A percentile compares a stretch with the other conserved stretches of the same genome.
Evolutionary conservation across 2,888 invertebrate species (phyloP).

Genomic region (Tachina lurida): DNA sequence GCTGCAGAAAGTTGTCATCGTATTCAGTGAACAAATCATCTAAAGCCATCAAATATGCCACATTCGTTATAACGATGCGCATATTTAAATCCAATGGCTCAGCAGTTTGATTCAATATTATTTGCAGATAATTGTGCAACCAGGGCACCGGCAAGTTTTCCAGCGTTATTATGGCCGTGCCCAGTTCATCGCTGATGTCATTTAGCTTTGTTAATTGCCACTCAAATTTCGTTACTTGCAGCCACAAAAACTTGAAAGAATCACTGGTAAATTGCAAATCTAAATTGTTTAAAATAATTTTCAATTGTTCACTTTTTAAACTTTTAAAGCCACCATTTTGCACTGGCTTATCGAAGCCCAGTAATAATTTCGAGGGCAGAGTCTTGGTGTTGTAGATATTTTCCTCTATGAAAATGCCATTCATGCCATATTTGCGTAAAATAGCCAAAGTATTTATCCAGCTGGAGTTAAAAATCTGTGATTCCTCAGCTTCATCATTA

Average conservation of each 20-base stretch:
- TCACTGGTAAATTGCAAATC: slow-evolving; percentile 1
- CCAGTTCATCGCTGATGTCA: slow-evolving; percentile 63
- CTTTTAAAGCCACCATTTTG: slow-evolving; percentile 68
- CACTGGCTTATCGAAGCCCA: slow-evolving; percentile 72
- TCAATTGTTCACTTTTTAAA: slow-evolving; percentile 55
- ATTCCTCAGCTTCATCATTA: not conserved
- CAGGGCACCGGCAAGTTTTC: slow-evolving; percentile 61
- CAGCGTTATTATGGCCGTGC: slow-evolving; percentile 42
- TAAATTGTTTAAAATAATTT: slow-evolving; percentile 51
- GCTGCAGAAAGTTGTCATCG: slow-evolving; percentile 65
- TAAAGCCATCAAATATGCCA: slow-evolving; percentile 68
- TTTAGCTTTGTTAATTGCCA: slow-evolving; percentile 61
- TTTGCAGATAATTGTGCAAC: slow-evolving; percentile 63
- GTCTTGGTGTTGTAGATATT: slow-evolving; percentile 63
- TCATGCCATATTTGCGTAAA: slow-evolving; percentile 72
- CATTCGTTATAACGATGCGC: slow-evolving; percentile 68
- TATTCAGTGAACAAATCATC: slow-evolving; percentile 64
- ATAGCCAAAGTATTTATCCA: slow-evolving; percentile 71
- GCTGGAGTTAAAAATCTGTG: slow-evolving; percentile 33
- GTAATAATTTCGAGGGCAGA: slow-evolving; percentile 47
- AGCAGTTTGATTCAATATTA: slow-evolving; percentile 48
- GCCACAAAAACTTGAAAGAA: slow-evolving; percentile 51
- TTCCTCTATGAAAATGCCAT: slow-evolving; percentile 73
- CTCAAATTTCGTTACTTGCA: slow-evolving; percentile 68
- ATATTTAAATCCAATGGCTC: slow-evolving; percentile 50